Conservation (phyloP, 2,888 invertebrate species). For the Perizoma affinitatum region DNA sequence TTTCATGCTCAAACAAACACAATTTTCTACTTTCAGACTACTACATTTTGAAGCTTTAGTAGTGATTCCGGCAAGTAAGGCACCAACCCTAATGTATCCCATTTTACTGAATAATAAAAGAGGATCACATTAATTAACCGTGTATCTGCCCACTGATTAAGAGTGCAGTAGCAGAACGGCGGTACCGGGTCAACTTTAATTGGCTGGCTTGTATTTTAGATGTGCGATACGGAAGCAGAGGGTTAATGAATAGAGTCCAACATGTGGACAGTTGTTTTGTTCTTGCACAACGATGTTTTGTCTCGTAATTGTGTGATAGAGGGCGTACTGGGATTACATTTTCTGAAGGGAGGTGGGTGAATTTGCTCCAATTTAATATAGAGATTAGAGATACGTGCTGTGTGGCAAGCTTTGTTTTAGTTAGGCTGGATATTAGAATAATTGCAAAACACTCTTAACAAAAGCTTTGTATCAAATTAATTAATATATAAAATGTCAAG, state of each 20-base stretch:
- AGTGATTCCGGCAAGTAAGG: slow-evolving; percentile 33
- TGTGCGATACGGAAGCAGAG: slow-evolving; percentile 67
- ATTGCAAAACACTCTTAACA: too few species aligned
- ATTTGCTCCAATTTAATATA: slow-evolving; percentile 43
- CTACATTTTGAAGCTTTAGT: slow-evolving; percentile 14
- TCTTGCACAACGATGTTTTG: slow-evolving; percentile 65
- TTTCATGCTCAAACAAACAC: too few species aligned
- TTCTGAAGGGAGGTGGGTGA: slow-evolving; percentile 39
- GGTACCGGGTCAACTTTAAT: slow-evolving; percentile 75
- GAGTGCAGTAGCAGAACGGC: slow-evolving; percentile 75
- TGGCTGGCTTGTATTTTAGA: slow-evolving; percentile 76
- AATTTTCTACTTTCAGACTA: background rate
- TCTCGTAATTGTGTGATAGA: slow-evolving; percentile 67
- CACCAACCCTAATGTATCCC: slow-evolving; percentile 48
- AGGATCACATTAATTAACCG: slow-evolving; percentile 78
- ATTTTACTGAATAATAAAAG: slow-evolving; percentile 71
- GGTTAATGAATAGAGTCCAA: slow-evolving; percentile 75
- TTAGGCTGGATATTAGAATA: background rate
- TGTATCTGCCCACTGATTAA: slow-evolving; percentile 80
- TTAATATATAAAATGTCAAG: too few species aligned
- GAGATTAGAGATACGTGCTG: slow-evolving; percentile 25
- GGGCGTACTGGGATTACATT: slow-evolving; percentile 47
- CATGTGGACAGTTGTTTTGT: slow-evolving; percentile 78
- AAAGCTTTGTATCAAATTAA: too few species aligned
- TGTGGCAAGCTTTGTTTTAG: slow-evolving; percentile 14